Base-by-base conservation (phyloP, 1,140 invertebrate species). In the Samia ricini region DNA sequence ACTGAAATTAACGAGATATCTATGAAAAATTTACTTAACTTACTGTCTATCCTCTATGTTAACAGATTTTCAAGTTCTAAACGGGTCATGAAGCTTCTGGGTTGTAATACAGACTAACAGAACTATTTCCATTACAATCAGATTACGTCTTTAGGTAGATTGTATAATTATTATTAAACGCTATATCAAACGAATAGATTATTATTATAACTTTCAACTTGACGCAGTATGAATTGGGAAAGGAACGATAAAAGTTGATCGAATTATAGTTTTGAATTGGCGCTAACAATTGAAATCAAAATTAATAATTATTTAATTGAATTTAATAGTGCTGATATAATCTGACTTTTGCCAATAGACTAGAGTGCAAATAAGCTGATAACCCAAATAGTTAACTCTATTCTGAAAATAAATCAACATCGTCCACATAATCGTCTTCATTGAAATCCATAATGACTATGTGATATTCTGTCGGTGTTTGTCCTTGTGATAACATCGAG, bases 391-490 rank as follows among this genome's bases (percentile, higher is more conserved):
- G 26, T 8, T 8, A 26, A 26, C 8, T 3, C 8, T 26, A 4
- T 8, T 4, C 8, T 8, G 3, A 26, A 26, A 26, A 26, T 8
- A 26, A 4, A 26, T 8, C 8, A 15, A 42, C 1, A 42, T 15
- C n/a, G 10, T 12, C 10, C 33, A 1, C 1, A 42, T 10, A 42
- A 15, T 42, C 33, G 10, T 42, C 33, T 15, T 15, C 33, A 42
- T 10, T 15, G 33, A 60, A 72, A 69, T 71, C 67, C 69, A 65
- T 58, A 69, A 66, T 75, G 74, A 77, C 69, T 75, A 68, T 42
- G 69, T 69, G 61, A 68, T 58, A 62, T 68, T 67, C 33, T 54
- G 29, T 54, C 56, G 33, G 33, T 42, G 33, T 42, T 42, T 42
- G 33, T 42, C 33, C 33, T 42, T 54, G 54, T 49, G 72, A 76